These are phyloP conservation scores for Criorhina ranunculi DNA, from an alignment of 2,888 invertebrate genomes.

Conservation along the genomic window DNA sequence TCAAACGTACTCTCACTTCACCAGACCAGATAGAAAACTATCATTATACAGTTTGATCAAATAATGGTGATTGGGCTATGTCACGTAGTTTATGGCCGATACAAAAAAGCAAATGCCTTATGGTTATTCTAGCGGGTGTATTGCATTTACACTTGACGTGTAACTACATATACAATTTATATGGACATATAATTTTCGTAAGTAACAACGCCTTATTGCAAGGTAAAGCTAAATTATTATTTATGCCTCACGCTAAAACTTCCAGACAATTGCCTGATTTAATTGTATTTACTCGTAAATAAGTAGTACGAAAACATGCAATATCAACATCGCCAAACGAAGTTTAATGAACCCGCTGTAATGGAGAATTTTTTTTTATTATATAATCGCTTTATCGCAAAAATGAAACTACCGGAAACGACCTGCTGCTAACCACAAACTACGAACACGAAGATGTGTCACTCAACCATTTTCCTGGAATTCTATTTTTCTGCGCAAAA, in stretches of 20 bases:
- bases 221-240: background rate
- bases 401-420: slow-evolving; percentile 42
- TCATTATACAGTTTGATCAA: no score
- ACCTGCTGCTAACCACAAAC: slow-evolving; percentile 38
- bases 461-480: slow-evolving; percentile 2
- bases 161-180: no score
- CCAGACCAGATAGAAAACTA: no score
- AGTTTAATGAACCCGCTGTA: slow-evolving; percentile 11
- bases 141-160: no score
- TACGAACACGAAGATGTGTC: slow-evolving; percentile 18
- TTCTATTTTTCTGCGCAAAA: background rate
- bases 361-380: background rate
- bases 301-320: background rate
- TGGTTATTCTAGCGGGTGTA: no score
- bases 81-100: no score
- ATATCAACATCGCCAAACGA: background rate
- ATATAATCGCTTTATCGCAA: slow-evolving; percentile 2
- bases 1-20: no score
- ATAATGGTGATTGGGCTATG: no score
- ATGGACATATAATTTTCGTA: no score
- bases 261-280: background rate
- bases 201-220: no score
- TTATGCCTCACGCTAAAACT: background rate
- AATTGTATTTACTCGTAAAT: background rate
- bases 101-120: no score